A percentile compares a stretch with the other conserved stretches of the same genome.
Evolutionary conservation across 2,888 invertebrate genomes (phyloP).

Genomic region (Aelia acuminata): DNA sequence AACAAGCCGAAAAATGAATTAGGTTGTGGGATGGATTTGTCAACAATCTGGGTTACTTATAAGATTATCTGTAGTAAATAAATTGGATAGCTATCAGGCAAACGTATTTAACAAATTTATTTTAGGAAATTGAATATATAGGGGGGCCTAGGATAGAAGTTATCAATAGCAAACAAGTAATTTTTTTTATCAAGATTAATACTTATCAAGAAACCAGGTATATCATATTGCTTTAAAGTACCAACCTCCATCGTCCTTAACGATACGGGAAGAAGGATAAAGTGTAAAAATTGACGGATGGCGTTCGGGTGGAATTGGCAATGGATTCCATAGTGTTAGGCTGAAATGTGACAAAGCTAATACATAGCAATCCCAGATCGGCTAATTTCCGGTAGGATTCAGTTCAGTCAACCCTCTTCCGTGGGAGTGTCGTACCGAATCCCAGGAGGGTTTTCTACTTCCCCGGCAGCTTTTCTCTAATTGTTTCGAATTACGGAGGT

Average conservation of each 20-base stretch:
- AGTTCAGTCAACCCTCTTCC: slow-evolving; percentile 17
- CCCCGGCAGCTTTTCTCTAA: not conserved
- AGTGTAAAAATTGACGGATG: not conserved
- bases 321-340: not conserved
- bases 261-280: not conserved
- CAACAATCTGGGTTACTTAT: not conserved
- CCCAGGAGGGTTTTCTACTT: not conserved
- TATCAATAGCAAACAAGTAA: too few species aligned
- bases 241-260: not conserved
- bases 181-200: too few species aligned
- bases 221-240: too few species aligned
- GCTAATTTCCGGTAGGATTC: slow-evolving; percentile 32
- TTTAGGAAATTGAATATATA: too few species aligned
- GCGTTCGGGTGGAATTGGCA: not conserved
- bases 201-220: too few species aligned
- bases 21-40: not conserved
- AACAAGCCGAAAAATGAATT: not conserved
- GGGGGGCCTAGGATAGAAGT: too few species aligned
- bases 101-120: too few species aligned
- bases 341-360: not conserved
- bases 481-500: not conserved
- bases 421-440: slow-evolving; percentile 27
- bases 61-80: not conserved
- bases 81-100: not conserved
- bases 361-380: not conserved